Conservation (phyloP, 1,140 invertebrate species). For the Saccostrea glomerata region DNA sequence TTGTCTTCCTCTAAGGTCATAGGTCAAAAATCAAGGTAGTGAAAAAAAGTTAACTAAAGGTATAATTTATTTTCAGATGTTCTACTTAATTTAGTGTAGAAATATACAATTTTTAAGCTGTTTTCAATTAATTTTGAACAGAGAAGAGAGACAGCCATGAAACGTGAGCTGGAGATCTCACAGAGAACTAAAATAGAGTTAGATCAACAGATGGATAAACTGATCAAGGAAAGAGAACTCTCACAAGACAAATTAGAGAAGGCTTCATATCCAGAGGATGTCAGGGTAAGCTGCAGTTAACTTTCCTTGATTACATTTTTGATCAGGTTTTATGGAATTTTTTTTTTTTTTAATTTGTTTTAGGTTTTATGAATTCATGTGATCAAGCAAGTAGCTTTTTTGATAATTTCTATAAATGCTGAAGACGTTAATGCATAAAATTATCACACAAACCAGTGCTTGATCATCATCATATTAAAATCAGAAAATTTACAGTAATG, state of each 20-base stretch:
- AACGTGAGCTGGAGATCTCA: constrained; percentile 63
- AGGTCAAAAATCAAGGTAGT: background rate
- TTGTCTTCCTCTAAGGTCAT: background rate
- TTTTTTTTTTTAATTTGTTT: too few relatives aligned
- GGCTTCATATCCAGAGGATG: constrained; percentile 65
- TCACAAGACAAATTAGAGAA: constrained; percentile 65
- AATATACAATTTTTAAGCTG: background rate
- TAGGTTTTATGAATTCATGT: too few relatives aligned
- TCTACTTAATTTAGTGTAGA: background rate
- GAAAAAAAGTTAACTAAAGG: background rate
- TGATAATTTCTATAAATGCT: too few relatives aligned
- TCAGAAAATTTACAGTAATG: too few relatives aligned
- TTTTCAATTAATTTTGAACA: background rate
- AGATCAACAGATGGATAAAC: constrained; percentile 80
- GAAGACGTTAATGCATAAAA: too few relatives aligned
- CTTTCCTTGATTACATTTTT: background rate
- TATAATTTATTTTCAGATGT: background rate
- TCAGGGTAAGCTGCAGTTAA: constrained; percentile 59
- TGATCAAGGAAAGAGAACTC: constrained; percentile 70
- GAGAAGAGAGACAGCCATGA: constrained; percentile 62
- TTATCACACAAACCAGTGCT: too few relatives aligned
- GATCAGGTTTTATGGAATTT: too few relatives aligned
- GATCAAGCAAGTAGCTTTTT: too few relatives aligned
- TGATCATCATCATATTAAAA: too few relatives aligned
- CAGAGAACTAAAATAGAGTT: constrained; percentile 92